A percentile compares a stretch with the other conserved stretches of the same genome.
phyloP scores from a whole-genome alignment of 1,140 invertebrate genomes.

The Pogonomyrmex barbatus region DNA sequence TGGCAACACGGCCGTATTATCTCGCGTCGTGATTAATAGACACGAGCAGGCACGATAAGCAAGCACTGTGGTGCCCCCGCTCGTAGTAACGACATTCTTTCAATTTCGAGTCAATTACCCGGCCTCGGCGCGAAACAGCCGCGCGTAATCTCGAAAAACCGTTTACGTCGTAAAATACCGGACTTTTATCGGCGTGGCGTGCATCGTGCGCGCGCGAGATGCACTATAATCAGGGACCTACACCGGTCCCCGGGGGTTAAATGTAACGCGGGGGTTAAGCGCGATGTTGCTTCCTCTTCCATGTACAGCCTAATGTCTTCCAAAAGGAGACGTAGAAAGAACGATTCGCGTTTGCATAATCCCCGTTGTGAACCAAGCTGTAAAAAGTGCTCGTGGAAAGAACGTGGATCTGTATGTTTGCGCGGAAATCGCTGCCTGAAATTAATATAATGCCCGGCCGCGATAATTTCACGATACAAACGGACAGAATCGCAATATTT shows the following conservation, averaged over 20 bases:
- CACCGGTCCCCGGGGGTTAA: constrained; percentile 21
- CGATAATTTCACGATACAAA: constrained; percentile 10
- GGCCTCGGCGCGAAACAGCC: constrained; percentile 29
- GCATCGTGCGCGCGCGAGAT: constrained; percentile 42
- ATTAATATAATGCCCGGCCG: neutral
- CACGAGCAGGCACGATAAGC: constrained; percentile 61
- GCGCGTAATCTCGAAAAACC: constrained; percentile 39
- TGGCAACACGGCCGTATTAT: constrained; percentile 56
- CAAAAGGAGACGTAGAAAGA: constrained; percentile 6
- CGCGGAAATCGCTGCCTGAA: constrained; percentile 17
- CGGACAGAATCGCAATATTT: constrained; percentile 9
- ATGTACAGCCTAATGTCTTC: constrained; percentile 11
- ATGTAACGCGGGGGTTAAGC: constrained; percentile 8
- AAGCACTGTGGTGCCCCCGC: neutral
- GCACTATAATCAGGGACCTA: constrained; percentile 46
- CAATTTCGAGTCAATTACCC: constrained; percentile 60
- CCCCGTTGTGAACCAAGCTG: neutral
- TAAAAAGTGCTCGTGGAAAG: constrained; percentile 8
- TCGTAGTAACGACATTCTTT: constrained; percentile 68
- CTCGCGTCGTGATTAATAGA: constrained; percentile 72
- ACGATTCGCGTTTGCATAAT: constrained; percentile 40
- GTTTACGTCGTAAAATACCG: constrained; percentile 42
- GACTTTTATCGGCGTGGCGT: constrained; percentile 55
- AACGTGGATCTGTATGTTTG: neutral
- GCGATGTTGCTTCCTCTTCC: constrained; percentile 12